Conservation (phyloP, 2,888 invertebrate species). For the Macroteleia sp. region DNA sequence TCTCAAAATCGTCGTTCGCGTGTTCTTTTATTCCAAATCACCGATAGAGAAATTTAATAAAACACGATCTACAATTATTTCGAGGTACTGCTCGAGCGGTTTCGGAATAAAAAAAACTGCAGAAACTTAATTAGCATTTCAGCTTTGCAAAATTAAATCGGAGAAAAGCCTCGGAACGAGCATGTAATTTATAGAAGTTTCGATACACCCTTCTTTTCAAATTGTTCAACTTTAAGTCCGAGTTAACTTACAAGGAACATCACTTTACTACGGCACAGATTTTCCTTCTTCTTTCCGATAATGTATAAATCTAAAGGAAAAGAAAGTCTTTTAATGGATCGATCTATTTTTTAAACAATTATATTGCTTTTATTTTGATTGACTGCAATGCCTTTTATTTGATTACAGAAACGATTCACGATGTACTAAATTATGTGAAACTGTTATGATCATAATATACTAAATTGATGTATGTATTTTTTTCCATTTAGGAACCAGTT, state of each 20-base stretch:
- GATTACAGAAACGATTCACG: too few species aligned
- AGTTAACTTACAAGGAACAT: slow-evolving; percentile 43
- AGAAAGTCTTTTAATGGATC: slow-evolving; percentile 12
- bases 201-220: slow-evolving; percentile 15
- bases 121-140: background rate
- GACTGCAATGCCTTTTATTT: too few species aligned
- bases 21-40: background rate
- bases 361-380: too few species aligned
- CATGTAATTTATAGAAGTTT: slow-evolving; percentile 19
- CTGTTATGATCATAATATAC: too few species aligned
- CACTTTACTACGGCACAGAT: slow-evolving; percentile 7
- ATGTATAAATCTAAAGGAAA: slow-evolving; percentile 9
- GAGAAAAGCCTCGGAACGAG: background rate
- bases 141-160: background rate
- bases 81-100: too few species aligned
- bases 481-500: too few species aligned
- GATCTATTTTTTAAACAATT: too few species aligned
- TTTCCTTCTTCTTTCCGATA: slow-evolving; percentile 21
- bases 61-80: too few species aligned
- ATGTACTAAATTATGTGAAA: too few species aligned
- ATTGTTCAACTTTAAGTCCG: slow-evolving; percentile 25
- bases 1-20: background rate
- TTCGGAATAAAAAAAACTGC: too few species aligned
- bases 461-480: too few species aligned
- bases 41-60: too few species aligned